A percentile compares a stretch with the other conserved stretches of the same genome.
These are phyloP conservation scores for Lycia hirtaria DNA, from an alignment of 2,888 invertebrate species.

Conservation along the genomic window DNA sequence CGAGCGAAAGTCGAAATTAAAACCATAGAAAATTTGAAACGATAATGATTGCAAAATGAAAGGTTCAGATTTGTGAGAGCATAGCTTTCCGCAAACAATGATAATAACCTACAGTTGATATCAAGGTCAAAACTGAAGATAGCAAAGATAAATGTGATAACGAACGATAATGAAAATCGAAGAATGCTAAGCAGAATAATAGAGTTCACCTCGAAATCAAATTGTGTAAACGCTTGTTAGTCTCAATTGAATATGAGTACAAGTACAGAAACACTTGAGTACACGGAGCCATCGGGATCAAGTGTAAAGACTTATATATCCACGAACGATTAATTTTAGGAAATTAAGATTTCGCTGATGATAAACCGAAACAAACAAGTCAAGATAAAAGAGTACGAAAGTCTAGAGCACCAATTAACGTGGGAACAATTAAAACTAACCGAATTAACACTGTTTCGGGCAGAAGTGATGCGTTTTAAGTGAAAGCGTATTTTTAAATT, in stretches of 20 bases:
- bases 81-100: conserved; percentile 25
- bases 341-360: conserved; percentile 24
- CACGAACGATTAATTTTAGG: conserved; percentile 11
- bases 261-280: conserved; percentile 46
- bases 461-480: conserved; percentile 40
- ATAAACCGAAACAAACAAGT: conserved; percentile 26
- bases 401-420: conserved; percentile 42
- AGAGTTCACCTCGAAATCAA: conserved; percentile 47
- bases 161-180: conserved; percentile 50
- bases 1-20: conserved; percentile 53
- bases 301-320: background rate
- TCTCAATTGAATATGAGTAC: conserved; percentile 51
- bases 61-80: conserved; percentile 24
- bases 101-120: conserved; percentile 37
- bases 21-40: conserved; percentile 31
- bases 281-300: conserved; percentile 32
- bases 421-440: conserved; percentile 38
- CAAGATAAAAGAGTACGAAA: conserved; percentile 33
- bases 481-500: conserved; percentile 48
- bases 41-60: conserved; percentile 25
- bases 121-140: conserved; percentile 63
- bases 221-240: conserved; percentile 45
- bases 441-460: conserved; percentile 41
- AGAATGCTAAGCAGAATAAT: conserved; percentile 49
- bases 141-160: conserved; percentile 64